Evolutionary conservation across 2,797 vertebrate species (phyloP).

Genomic region (Serranus cabrilla): DNA sequence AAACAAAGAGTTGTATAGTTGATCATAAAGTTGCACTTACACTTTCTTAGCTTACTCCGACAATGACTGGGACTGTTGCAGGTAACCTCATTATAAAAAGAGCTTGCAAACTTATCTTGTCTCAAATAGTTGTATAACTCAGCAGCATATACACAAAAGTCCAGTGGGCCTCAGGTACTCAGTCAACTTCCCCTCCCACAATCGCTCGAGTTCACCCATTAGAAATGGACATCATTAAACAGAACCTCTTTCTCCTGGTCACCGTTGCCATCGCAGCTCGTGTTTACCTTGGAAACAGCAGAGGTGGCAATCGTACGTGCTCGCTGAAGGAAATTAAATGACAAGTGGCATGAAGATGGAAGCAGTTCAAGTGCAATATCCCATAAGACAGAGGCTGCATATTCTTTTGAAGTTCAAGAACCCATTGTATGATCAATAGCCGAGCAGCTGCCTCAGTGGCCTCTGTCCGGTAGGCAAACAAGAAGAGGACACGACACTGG

Average conservation of each 20-base stretch:
- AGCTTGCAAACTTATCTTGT: background rate
- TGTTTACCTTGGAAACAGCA: slow-evolving; percentile 16
- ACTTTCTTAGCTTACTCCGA: background rate
- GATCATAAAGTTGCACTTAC: background rate
- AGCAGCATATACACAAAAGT: background rate
- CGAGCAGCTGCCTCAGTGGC: slow-evolving; percentile 48
- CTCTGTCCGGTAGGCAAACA: slow-evolving; percentile 37
- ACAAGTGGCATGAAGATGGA: slow-evolving; percentile 3
- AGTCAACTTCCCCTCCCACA: background rate
- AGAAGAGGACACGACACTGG: slow-evolving; percentile 19
- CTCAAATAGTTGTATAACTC: background rate
- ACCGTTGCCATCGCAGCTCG: background rate
- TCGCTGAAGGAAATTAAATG: slow-evolving; percentile 14
- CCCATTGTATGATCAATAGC: slow-evolving; percentile 31
- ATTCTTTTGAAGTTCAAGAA: slow-evolving; percentile 57
- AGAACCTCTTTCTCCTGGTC: background rate
- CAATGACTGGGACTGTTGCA: background rate
- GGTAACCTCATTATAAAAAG: background rate
- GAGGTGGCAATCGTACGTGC: background rate
- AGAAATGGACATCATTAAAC: slow-evolving; percentile 11
- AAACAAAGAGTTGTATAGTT: no score
- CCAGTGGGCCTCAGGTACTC: background rate
- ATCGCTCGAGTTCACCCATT: background rate
- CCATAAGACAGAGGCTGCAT: slow-evolving; percentile 1
- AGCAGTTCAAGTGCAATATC: slow-evolving; percentile 28